A percentile compares a stretch with the other conserved stretches of the same genome.
Conservation (phyloP, 1,140 invertebrate species). For the Lithobius niger region DNA sequence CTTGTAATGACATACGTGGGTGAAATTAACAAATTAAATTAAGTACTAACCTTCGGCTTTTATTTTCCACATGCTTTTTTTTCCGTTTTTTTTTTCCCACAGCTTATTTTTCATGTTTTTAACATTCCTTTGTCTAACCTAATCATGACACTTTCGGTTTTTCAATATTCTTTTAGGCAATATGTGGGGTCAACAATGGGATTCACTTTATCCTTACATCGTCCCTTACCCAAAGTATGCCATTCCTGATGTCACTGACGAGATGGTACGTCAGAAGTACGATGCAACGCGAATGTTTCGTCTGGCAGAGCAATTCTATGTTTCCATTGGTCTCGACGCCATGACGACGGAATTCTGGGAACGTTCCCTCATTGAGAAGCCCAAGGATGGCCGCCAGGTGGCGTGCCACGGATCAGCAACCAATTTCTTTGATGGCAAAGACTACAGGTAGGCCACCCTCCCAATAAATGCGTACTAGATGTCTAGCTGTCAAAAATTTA, state of each 20-base stretch:
- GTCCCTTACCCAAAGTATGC: slow-evolving; percentile 23
- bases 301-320: slow-evolving; percentile 47
- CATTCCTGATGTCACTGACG: slow-evolving; percentile 32
- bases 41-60: no score
- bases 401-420: slow-evolving; percentile 50
- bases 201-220: slow-evolving; percentile 35
- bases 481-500: no score
- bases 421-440: slow-evolving; percentile 49
- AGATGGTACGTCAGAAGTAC: slow-evolving; percentile 39
- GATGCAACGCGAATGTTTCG: slow-evolving; percentile 43
- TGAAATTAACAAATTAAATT: no score
- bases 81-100: no score
- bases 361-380: slow-evolving; percentile 38
- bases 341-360: slow-evolving; percentile 47
- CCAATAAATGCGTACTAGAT: no score
- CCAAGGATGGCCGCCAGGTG: slow-evolving; percentile 22
- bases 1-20: no score
- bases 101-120: no score
- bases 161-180: slow-evolving; percentile 33
- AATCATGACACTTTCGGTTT: no score
- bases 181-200: slow-evolving; percentile 49
- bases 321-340: slow-evolving; percentile 42
- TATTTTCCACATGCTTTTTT: no score
- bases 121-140: no score
- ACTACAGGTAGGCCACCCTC: slow-evolving; percentile 49